Percentiles rank a stretch among this genome's conserved stretches.
Conservation (phyloP, 2,797 vertebrate species). For the Artibeus lituratus region DNA sequence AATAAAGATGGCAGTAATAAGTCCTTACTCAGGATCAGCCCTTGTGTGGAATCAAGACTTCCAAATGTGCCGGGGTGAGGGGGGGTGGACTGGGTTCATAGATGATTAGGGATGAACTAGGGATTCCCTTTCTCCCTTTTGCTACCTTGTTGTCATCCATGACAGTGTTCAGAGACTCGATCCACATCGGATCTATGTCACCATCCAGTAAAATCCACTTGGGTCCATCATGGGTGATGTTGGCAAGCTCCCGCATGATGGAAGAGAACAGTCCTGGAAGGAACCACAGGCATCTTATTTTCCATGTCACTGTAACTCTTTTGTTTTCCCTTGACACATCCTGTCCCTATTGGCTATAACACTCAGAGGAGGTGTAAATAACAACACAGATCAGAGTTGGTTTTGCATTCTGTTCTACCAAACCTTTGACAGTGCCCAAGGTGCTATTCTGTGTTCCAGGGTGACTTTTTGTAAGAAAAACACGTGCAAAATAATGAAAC, state of each 20-base stretch:
- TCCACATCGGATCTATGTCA: constrained; percentile 99
- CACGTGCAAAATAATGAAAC: neutral
- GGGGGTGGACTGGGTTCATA: neutral
- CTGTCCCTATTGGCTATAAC: neutral
- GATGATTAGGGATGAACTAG: neutral
- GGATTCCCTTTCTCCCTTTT: neutral
- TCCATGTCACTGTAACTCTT: neutral
- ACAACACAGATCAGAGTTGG: neutral
- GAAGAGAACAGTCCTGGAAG: constrained; percentile 92
- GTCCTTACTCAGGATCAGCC: neutral
- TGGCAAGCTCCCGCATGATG: constrained; percentile 95
- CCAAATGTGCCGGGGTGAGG: no score
- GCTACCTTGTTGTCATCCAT: constrained; percentile 99
- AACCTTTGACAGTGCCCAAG: neutral
- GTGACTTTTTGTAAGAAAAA: neutral
- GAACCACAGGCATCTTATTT: neutral
- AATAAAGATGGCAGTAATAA: neutral
- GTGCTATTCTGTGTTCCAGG: neutral
- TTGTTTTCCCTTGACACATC: neutral
- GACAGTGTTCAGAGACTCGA: constrained; percentile 98
- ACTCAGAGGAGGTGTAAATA: neutral
- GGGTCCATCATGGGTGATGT: constrained; percentile 89
- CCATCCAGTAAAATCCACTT: constrained; percentile 98
- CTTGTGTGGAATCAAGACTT: neutral
- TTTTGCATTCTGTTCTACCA: neutral